phyloP scores from a whole-genome alignment of 2,888 invertebrate species.

The Tachina lurida region DNA sequence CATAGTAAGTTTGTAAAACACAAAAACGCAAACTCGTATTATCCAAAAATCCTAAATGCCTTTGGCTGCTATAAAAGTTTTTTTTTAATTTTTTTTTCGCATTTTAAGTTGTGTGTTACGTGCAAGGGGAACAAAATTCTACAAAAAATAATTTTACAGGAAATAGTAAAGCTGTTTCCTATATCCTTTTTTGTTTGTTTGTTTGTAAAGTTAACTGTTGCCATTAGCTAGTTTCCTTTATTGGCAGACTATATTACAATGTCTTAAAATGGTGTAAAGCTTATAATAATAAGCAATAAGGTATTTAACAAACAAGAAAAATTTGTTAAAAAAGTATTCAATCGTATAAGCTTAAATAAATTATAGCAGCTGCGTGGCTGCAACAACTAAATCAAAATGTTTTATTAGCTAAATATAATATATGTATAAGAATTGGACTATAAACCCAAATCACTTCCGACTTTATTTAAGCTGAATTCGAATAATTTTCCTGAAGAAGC shows the following conservation, averaged over 20 bases:
- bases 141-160: slow-evolving; percentile 20
- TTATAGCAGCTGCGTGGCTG: too few relatives aligned
- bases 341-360: not conserved
- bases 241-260: slow-evolving; percentile 26
- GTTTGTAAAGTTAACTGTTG: slow-evolving; percentile 17
- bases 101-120: not conserved
- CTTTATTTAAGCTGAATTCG: too few relatives aligned
- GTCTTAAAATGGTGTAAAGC: not conserved
- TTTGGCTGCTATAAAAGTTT: not conserved
- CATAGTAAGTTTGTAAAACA: not conserved
- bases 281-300: not conserved
- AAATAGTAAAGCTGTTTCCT: slow-evolving; percentile 49
- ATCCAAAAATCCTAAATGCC: not conserved
- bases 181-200: slow-evolving; percentile 24
- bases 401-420: too few relatives aligned
- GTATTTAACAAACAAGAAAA: not conserved
- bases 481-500: too few relatives aligned
- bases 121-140: slow-evolving; percentile 12
- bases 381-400: too few relatives aligned
- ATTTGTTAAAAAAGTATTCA: not conserved
- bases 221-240: slow-evolving; percentile 57
- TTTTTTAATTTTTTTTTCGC: not conserved
- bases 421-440: too few relatives aligned
- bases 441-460: too few relatives aligned
- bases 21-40: not conserved